Conservation (phyloP, 2,113 vertebrate genomes). For the Micronisus gabar region DNA sequence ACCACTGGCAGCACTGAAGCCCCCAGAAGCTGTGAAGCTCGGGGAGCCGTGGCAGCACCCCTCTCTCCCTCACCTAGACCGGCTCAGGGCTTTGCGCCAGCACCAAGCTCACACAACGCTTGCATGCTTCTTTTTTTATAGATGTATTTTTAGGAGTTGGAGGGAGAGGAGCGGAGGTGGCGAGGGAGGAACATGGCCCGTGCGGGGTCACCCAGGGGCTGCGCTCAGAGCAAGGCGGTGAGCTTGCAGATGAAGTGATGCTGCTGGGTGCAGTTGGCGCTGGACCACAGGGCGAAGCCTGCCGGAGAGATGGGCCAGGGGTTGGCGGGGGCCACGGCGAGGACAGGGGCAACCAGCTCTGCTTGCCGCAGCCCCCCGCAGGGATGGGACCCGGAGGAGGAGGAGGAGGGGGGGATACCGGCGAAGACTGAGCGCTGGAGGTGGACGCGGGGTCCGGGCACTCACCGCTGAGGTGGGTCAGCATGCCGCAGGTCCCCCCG, state of each 20-base stretch:
- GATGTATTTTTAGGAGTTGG: neutral
- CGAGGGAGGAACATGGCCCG: neutral
- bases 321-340: rapidly evolving
- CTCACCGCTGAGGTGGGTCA: conserved; percentile 31
- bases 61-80: neutral
- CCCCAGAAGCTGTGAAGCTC: neutral
- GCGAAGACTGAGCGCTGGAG: rapidly evolving
- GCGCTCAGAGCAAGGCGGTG: neutral
- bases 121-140: neutral
- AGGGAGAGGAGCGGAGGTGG: neutral
- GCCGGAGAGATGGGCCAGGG: neutral
- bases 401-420: rapidly evolving
- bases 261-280: neutral
- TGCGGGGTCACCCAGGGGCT: rapidly evolving
- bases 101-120: neutral
- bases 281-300: conserved; percentile 61
- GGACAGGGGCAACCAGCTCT: neutral
- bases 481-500: neutral
- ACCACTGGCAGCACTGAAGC: rapidly evolving
- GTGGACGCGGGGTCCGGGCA: rapidly evolving
- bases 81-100: neutral
- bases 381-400: rapidly evolving
- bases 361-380: rapidly evolving
- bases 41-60: rapidly evolving
- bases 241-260: conserved; percentile 68